phyloP scores from a whole-genome alignment of 2,113 vertebrate genomes.

The Anolis carolinensis region DNA sequence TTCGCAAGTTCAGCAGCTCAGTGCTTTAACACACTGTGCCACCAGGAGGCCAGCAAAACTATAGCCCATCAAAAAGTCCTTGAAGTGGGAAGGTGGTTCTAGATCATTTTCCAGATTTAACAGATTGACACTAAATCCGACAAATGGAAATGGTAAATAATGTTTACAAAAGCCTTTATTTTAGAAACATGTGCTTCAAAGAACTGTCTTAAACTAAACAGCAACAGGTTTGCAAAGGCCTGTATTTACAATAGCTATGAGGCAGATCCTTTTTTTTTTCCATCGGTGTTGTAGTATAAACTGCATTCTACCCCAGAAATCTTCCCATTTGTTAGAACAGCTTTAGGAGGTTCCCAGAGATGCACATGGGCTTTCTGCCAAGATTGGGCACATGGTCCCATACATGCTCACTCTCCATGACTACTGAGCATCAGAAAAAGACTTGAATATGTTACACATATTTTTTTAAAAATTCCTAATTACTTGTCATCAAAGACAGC shows the following conservation, averaged over 20 bases:
- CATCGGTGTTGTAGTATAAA: background rate
- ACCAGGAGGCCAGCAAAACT: too few relatives aligned
- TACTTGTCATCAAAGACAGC: conserved; percentile 16
- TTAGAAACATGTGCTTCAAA: background rate
- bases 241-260: background rate
- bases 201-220: background rate
- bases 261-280: background rate
- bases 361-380: background rate
- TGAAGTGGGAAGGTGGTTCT: conserved; percentile 28
- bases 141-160: conserved; percentile 39
- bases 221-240: background rate
- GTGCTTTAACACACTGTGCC: too few relatives aligned
- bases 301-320: too few relatives aligned
- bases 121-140: conserved; percentile 21
- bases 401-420: background rate
- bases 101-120: conserved; percentile 38
- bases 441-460: conserved; percentile 19
- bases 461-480: background rate
- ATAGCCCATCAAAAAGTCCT: too few relatives aligned
- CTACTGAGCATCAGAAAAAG: background rate
- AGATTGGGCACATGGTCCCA: background rate
- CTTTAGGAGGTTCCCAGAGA: background rate
- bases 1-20: too few relatives aligned
- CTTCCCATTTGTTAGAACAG: background rate
- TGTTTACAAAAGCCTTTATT: conserved; percentile 20